Conservation (phyloP, 2,888 invertebrate genomes). For the Tortricodes alternella region DNA sequence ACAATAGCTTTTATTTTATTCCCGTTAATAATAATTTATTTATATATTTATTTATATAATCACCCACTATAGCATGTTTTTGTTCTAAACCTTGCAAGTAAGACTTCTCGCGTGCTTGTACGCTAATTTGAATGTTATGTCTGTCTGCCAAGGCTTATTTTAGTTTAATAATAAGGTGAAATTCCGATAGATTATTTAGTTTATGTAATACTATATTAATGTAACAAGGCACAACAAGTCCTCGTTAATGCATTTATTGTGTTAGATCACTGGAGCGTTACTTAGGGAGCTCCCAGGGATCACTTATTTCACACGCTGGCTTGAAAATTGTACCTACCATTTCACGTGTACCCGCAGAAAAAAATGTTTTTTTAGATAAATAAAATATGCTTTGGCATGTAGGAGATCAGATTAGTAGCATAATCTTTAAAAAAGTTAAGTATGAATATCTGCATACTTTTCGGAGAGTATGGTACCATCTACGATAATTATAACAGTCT, state of each 20-base stretch:
- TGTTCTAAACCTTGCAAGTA: not conserved
- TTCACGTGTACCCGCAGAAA: no score
- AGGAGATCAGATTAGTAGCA: no score
- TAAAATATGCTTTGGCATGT: no score
- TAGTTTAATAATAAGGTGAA: not conserved
- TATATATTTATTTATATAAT: not conserved
- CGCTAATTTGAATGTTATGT: not conserved
- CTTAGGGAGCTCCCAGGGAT: not conserved
- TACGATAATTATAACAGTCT: no score
- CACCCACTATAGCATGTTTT: not conserved
- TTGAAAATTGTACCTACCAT: not conserved
- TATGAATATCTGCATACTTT: no score
- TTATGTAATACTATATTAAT: slow-evolving; percentile 17
- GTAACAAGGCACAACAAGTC: slow-evolving; percentile 13
- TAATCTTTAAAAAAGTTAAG: no score
- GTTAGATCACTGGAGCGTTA: slow-evolving; percentile 37
- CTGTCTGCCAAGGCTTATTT: not conserved
- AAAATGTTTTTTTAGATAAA: no score
- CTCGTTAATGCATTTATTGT: slow-evolving; percentile 49
- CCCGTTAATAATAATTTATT: not conserved
- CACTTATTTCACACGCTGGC: not conserved
- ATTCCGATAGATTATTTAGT: slow-evolving; percentile 3
- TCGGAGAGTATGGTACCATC: no score
- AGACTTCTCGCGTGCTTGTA: not conserved
- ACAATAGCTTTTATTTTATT: not conserved